Evolutionary conservation across 2,113 vertebrate genomes (phyloP).

Genomic region (Calonectris borealis): DNA sequence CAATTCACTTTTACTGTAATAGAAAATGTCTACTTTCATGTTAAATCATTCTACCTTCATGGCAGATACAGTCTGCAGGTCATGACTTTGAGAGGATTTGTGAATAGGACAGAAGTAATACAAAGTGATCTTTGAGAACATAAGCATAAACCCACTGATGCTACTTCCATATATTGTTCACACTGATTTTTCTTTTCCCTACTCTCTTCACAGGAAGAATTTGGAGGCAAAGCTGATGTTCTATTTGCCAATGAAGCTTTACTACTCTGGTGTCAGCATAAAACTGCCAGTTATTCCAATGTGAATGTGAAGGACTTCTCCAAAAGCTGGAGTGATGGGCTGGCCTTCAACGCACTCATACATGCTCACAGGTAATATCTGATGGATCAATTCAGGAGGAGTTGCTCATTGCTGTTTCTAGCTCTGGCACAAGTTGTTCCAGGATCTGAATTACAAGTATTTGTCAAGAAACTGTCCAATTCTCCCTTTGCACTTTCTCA

Average conservation of each 20-base stretch:
- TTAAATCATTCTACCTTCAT: neutral
- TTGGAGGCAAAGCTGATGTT: constrained; percentile 74
- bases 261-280: constrained; percentile 89
- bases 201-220: constrained; percentile 70
- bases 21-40: neutral
- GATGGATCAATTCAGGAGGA: neutral
- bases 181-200: neutral
- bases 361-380: constrained; percentile 84
- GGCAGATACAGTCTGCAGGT: neutral
- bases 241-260: constrained; percentile 89
- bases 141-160: neutral
- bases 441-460: neutral
- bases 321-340: constrained; percentile 86
- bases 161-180: neutral
- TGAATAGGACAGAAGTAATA: neutral
- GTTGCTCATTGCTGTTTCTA: neutral
- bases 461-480: neutral
- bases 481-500: neutral
- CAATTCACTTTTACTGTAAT: neutral
- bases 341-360: constrained; percentile 89
- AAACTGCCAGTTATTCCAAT: constrained; percentile 82
- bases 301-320: constrained; percentile 88
- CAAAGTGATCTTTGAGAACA: neutral
- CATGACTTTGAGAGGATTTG: neutral
- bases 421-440: neutral